These are phyloP conservation scores for Ctenopoma kingsleyae DNA, from an alignment of 2,797 vertebrate species.

Conservation along the genomic window DNA sequence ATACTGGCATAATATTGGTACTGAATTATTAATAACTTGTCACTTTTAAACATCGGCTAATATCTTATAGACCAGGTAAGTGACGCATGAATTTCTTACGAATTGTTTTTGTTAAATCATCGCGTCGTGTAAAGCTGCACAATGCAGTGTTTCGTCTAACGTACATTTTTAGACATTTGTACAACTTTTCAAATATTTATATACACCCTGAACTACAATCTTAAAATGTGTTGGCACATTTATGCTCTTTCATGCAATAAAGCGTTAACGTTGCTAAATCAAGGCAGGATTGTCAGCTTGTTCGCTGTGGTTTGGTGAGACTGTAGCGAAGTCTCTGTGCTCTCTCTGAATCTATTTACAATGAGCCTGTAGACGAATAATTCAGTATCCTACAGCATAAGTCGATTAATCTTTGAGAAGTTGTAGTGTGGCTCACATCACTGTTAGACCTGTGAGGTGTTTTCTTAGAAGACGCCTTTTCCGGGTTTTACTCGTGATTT, in stretches of 20 bases:
- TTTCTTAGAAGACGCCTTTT: constrained; percentile 15
- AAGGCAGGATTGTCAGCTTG: neutral
- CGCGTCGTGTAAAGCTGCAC: too few relatives aligned
- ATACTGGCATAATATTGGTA: neutral
- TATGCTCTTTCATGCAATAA: too few relatives aligned
- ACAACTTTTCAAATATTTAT: too few relatives aligned
- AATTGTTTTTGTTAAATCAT: too few relatives aligned
- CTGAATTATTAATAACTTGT: neutral
- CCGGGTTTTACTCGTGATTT: constrained; percentile 24
- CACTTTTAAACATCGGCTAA: neutral
- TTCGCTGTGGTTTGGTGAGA: neutral
- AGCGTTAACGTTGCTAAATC: too few relatives aligned
- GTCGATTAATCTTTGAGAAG: fast-evolving
- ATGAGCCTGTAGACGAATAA: too few relatives aligned
- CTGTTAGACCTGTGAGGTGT: fast-evolving
- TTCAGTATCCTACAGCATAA: too few relatives aligned
- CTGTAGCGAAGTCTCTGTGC: fast-evolving
- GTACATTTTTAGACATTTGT: neutral
- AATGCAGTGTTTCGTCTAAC: neutral
- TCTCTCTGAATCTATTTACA: neutral
- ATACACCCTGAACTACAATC: fast-evolving
- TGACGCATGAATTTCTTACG: too few relatives aligned
- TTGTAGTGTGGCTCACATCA: too few relatives aligned
- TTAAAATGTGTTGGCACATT: neutral
- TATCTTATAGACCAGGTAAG: too few relatives aligned